A percentile compares a stretch with the other conserved stretches of the same genome.
These are phyloP conservation scores for Stratiolaelaps scimitus DNA, from an alignment of 1,140 invertebrate genomes.

Conservation along the genomic window DNA sequence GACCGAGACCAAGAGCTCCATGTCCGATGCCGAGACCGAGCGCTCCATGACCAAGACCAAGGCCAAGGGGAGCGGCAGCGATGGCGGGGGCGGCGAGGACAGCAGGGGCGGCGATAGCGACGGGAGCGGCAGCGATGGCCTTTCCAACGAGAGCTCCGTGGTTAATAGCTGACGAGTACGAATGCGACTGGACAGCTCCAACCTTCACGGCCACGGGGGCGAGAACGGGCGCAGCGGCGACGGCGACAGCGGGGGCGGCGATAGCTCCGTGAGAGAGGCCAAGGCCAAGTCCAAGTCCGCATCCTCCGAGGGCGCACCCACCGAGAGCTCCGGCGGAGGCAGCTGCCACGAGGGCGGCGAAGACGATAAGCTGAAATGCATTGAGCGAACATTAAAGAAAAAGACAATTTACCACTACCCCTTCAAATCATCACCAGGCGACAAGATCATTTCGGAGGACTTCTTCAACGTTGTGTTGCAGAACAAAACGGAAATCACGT, in stretches of 20 bases:
- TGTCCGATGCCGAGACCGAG: slow-evolving; percentile 16
- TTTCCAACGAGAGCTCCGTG: slow-evolving; percentile 13
- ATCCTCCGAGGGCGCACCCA: not conserved
- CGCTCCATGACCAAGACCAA: slow-evolving; percentile 10
- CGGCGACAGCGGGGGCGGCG: slow-evolving; percentile 21
- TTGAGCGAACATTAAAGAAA: no score
- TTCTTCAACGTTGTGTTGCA: no score
- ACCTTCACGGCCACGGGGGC: slow-evolving; percentile 1
- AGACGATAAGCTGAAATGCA: slow-evolving; percentile 10
- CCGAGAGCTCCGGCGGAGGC: not conserved
- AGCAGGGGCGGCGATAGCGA: slow-evolving; percentile 1
- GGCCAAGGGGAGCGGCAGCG: slow-evolving; percentile 9
- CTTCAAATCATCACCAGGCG: no score
- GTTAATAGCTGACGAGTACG: slow-evolving; percentile 14
- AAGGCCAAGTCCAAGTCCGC: not conserved
- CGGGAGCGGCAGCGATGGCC: slow-evolving; percentile 22
- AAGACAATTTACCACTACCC: no score
- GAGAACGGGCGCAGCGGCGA: slow-evolving; percentile 20
- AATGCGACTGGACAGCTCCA: slow-evolving; percentile 2
- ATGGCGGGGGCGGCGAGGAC: not conserved
- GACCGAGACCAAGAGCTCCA: no score
- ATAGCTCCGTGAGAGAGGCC: slow-evolving; percentile 17
- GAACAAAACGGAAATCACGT: no score
- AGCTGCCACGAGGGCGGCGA: slow-evolving; percentile 11
- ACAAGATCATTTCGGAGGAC: no score